A percentile compares a stretch with the other conserved stretches of the same genome.
Conservation (phyloP, 2,888 invertebrate genomes). For the Tridacna crocea region DNA sequence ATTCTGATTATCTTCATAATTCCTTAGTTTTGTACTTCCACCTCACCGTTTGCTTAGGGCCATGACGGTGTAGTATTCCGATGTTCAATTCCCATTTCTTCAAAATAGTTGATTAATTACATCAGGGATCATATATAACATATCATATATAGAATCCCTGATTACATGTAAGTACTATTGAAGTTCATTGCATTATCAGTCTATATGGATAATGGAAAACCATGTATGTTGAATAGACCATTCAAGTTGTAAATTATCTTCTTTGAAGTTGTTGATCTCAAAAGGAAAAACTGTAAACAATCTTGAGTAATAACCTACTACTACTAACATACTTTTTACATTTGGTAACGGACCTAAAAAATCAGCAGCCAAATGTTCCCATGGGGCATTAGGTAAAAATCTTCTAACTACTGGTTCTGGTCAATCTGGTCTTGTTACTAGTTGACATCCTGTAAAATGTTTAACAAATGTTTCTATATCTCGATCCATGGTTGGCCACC, state of each 20-base stretch:
- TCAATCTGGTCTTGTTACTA: conserved; percentile 27
- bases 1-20: conserved; percentile 56
- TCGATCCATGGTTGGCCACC: conserved; percentile 68
- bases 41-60: conserved; percentile 58
- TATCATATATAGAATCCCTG: too few species aligned
- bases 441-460: conserved; percentile 51
- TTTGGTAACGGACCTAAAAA: conserved; percentile 62
- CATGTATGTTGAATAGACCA: conserved; percentile 54
- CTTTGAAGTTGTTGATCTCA: conserved; percentile 53
- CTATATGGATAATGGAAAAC: conserved; percentile 47
- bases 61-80: conserved; percentile 53
- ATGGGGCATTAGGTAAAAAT: conserved; percentile 34
- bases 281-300: conserved; percentile 51
- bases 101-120: conserved; percentile 47
- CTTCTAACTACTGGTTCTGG: conserved; percentile 47
- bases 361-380: conserved; percentile 62
- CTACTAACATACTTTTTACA: conserved; percentile 49
- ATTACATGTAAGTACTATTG: conserved; percentile 34
- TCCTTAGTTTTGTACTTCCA: conserved; percentile 55
- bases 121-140: too few species aligned
- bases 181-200: conserved; percentile 63
- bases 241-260: conserved; percentile 42
- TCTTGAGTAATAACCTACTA: conserved; percentile 62
- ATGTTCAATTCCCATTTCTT: conserved; percentile 46
- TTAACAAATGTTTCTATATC: conserved; percentile 43